Base-by-base conservation (phyloP, 2,888 invertebrate genomes). In the Acanthosoma haemorrhoidale region DNA sequence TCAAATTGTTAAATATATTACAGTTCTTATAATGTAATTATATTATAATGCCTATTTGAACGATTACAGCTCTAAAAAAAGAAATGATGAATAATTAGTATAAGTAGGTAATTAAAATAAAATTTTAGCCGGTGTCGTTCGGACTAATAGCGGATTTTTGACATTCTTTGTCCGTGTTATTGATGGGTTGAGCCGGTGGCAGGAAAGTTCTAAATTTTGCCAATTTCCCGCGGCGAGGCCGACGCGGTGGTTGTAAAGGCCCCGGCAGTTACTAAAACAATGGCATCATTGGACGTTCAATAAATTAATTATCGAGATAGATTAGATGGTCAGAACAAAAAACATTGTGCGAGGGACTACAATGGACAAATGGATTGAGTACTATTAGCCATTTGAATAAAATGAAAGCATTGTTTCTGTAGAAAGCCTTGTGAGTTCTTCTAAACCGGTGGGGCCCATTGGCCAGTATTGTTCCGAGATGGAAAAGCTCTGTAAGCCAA, bases 291-390 rank as follows among this genome's bases (percentile, higher is more conserved):
- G 8, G 38, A 63, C 39, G 39, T 29, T 63, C 39, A 63, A 63
- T 63, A 63, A 63, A 63, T 63, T 63, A 63, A 63, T 63, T 63
- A 38, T 29, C 25, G 41, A 38, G 38, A 63, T 63, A 63, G 63
- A 63, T 63, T 63, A 39, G 63, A 63, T 63, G 39, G 25, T 38
- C 25, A 63, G 41, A 63, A 63, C 39, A 63, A 63, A 63, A 63
- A 63, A 63, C 39, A 63, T 38, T 39, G 63, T 63, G 63, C 18
- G 1, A 9, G 21, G 39, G 41, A 21, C 18, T 39, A 63, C 63
- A 63, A 63, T 63, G 63, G 63, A 63, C 63, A 63, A 63, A 63
- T 63, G 63, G 31, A 63, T 63, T 63, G 63, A 63, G 38, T 63
- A 63, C 63, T 63, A 63, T 63, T 63, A 63, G 63, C 32, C 38